Evolutionary conservation across 37 sponge, comb jelly and placozoan species (phyloP).

Genomic region (Beroe ovata): DNA sequence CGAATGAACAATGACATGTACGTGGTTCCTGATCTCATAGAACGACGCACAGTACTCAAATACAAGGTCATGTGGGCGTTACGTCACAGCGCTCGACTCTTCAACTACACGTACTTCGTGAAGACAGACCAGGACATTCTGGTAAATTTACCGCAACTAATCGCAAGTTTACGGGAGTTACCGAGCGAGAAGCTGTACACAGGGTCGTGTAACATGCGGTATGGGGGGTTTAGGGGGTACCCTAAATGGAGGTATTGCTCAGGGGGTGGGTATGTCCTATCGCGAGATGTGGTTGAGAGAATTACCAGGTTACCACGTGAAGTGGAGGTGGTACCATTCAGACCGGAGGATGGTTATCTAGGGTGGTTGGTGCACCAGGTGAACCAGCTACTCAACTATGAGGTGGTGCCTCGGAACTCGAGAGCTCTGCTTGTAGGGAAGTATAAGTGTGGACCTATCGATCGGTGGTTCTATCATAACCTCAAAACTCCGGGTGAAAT

Average conservation of each 20-base stretch:
- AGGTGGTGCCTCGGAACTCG: background rate
- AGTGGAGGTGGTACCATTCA: slow-evolving; percentile 3
- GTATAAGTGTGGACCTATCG: slow-evolving; percentile 1
- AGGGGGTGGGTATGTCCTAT: slow-evolving; percentile 40
- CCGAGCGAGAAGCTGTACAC: slow-evolving; percentile 22
- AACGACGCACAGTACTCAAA: background rate
- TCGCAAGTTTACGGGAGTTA: background rate
- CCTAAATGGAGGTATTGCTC: slow-evolving; percentile 23
- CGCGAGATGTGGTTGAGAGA: slow-evolving; percentile 44
- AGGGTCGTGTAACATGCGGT: slow-evolving; percentile 7
- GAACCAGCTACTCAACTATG: background rate
- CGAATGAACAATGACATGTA: background rate
- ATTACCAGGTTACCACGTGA: background rate
- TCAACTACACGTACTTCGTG: slow-evolving; percentile 32
- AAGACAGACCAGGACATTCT: slow-evolving; percentile 54
- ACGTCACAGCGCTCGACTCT: background rate
- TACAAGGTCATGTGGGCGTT: slow-evolving; percentile 62
- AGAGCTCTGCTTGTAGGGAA: background rate
- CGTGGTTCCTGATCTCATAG: background rate
- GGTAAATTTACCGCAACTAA: slow-evolving; percentile 4
- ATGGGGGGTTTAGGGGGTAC: slow-evolving; percentile 20
- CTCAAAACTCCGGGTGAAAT: background rate
- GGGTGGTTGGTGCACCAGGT: slow-evolving; percentile 22
- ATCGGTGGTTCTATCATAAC: slow-evolving; percentile 17
- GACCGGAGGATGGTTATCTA: slow-evolving; percentile 44